A percentile compares a stretch with the other conserved stretches of the same genome.
Evolutionary conservation across 2,797 vertebrate genomes (phyloP).

Genomic region (Sebastes miniatus): DNA sequence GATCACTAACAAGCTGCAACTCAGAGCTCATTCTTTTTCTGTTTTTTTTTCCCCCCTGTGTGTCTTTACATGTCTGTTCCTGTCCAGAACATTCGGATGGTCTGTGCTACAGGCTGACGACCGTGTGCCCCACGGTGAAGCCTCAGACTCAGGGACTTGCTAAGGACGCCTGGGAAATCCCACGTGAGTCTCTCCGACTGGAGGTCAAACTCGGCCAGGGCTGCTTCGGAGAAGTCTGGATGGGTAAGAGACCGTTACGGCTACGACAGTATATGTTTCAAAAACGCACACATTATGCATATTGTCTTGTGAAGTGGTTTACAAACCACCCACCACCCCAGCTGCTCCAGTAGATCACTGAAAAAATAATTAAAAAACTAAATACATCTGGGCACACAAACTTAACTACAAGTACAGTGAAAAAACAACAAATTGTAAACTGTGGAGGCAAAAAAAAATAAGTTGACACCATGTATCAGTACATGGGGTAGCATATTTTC

Average conservation of each 20-base stretch:
- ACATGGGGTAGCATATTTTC: too few relatives aligned
- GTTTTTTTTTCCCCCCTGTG: background rate
- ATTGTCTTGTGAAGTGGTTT: background rate
- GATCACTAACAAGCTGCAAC: background rate
- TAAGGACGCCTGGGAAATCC: conserved; percentile 98
- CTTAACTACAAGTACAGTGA: too few relatives aligned
- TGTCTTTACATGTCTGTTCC: conserved; percentile 2
- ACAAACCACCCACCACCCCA: background rate
- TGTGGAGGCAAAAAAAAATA: too few relatives aligned
- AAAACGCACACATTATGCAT: background rate
- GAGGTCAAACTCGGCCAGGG: conserved; percentile 97
- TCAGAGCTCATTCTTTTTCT: background rate
- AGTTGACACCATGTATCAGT: too few relatives aligned
- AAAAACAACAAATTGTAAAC: too few relatives aligned
- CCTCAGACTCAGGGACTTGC: conserved; percentile 98
- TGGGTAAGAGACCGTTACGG: conserved; percentile 85
- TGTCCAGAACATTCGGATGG: conserved; percentile 94
- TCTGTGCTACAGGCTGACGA: conserved; percentile 94
- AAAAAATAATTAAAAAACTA: background rate
- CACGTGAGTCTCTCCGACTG: conserved; percentile 92
- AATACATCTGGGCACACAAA: background rate
- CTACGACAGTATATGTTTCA: background rate
- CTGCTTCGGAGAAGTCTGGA: conserved; percentile 99
- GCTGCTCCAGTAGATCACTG: background rate
- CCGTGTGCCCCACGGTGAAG: conserved; percentile 96